These are phyloP conservation scores for Brachirus orientalis DNA, from an alignment of 2,113 vertebrate genomes.

Conservation along the genomic window DNA sequence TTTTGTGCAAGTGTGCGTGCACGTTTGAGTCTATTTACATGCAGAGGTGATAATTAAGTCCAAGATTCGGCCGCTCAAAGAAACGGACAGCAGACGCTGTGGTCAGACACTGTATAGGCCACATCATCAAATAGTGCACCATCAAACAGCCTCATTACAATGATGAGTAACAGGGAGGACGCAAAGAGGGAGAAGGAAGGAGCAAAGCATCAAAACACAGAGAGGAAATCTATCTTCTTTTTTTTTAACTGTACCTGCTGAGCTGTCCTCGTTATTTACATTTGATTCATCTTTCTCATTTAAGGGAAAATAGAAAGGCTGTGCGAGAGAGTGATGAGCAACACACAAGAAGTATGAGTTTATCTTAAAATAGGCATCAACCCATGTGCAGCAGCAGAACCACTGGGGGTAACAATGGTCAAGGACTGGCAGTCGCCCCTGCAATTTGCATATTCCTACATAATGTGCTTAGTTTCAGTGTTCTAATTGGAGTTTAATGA, in stretches of 20 bases:
- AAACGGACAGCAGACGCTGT: constrained; percentile 27
- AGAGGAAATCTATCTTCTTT: not conserved
- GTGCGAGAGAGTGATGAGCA: constrained; percentile 7
- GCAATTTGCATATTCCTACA: constrained; percentile 62
- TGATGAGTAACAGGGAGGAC: constrained; percentile 2
- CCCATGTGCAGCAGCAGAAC: constrained; percentile 6
- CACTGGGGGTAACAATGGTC: constrained; percentile 46
- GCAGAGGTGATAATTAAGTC: constrained; percentile 54
- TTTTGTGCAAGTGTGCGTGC: constrained; percentile 9
- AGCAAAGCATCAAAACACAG: constrained; percentile 4
- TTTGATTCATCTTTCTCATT: constrained; percentile 1
- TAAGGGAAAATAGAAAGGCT: not conserved
- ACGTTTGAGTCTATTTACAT: constrained; percentile 16
- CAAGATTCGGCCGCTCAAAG: constrained; percentile 59
- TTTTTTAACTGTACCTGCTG: not conserved
- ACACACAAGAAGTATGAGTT: constrained; percentile 39
- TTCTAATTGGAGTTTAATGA: constrained; percentile 56
- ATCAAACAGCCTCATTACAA: constrained; percentile 54
- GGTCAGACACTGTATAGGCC: constrained; percentile 34
- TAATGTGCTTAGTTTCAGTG: constrained; percentile 49
- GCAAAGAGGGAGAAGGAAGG: not conserved
- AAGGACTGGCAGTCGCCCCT: constrained; percentile 32
- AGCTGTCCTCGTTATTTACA: not conserved
- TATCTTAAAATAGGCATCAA: constrained; percentile 44
- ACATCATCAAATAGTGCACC: constrained; percentile 41